Evolutionary conservation across 2,888 invertebrate genomes (phyloP), one percentile per base, ranked within the genome.

Genomic region (Gisinianus flammeolus): DNA sequence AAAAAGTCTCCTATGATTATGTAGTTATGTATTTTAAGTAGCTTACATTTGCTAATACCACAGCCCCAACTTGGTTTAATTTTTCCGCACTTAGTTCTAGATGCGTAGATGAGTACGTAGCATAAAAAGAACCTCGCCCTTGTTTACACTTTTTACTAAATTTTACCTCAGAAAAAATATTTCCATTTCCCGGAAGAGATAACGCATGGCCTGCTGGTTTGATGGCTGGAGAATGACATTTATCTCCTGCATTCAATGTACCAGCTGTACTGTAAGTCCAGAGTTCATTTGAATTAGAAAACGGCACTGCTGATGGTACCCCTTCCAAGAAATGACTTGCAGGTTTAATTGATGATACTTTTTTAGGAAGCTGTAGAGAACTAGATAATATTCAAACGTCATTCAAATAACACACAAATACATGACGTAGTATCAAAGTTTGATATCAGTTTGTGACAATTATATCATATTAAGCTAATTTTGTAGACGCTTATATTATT

Each of bases 131-230:
- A 76, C 76, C 76, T 8, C 35, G 31, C 19, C 69, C 52, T 19
- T 69, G 58, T 68, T 76, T 76, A 58, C 33, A 35, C 30, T 58
- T 58, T 66, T 19, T 62, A 31, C 24, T 58, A 52, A 52, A 67
- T 1, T 76, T 76, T 76, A 76, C 76, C 76, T 76, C 70, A 56
- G 69, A 44, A 30, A 69, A 30, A 28, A 70, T 24, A 12, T 58
- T 76, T 35, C 58, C 35, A 70, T 69, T n/a, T 31, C 8, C 12
- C 22, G 69, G 68, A 30, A 76, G 44, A 19, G 56, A 28, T 12
- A 76, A 4, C 6, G 77, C n/a, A 71, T 77, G 77, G 35, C 77
- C 77, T 19, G 77, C 77, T 4, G 77, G 77, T 35, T 77, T 77
- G 35, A 77, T 71, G n/a, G 77, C 77, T 30, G 35, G n/a, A 24